Conservation (phyloP, 2,113 vertebrate genomes). For the Bagarius yarrelli region DNA sequence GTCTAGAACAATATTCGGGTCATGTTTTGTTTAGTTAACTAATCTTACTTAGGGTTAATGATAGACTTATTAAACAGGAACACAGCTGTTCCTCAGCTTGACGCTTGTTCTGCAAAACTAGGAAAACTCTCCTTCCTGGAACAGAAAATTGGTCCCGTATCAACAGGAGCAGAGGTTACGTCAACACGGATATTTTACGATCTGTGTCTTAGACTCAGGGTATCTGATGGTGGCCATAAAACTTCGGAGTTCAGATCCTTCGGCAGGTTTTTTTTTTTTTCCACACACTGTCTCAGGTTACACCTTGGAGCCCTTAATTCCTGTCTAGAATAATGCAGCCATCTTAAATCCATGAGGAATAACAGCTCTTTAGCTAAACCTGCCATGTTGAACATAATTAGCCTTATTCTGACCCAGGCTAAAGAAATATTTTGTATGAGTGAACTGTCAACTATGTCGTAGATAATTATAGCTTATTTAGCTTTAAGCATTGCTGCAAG, state of each 20-base stretch:
- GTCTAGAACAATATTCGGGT: background rate
- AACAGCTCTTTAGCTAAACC: constrained; percentile 23
- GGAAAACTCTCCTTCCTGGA: constrained; percentile 3
- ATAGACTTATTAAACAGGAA: background rate
- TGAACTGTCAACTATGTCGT: constrained; percentile 26
- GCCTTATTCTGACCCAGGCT: background rate
- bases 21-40: background rate
- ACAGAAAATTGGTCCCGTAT: constrained; percentile 15
- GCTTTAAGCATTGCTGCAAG: background rate
- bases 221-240: constrained; percentile 12
- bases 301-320: constrained; percentile 27
- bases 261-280: background rate
- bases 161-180: constrained; percentile 27
- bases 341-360: constrained; percentile 32
- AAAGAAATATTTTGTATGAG: constrained; percentile 10
- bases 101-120: background rate
- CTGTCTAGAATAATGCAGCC: constrained; percentile 30
- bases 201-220: background rate
- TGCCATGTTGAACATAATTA: constrained; percentile 44
- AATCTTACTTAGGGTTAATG: background rate
- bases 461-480: constrained; percentile 11
- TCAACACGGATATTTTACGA: constrained; percentile 25
- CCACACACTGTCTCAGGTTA: constrained; percentile 20
- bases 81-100: background rate
- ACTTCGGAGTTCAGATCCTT: background rate